These are phyloP conservation scores for Sialia sialis DNA, from an alignment of 2,113 vertebrate species.

Conservation along the genomic window DNA sequence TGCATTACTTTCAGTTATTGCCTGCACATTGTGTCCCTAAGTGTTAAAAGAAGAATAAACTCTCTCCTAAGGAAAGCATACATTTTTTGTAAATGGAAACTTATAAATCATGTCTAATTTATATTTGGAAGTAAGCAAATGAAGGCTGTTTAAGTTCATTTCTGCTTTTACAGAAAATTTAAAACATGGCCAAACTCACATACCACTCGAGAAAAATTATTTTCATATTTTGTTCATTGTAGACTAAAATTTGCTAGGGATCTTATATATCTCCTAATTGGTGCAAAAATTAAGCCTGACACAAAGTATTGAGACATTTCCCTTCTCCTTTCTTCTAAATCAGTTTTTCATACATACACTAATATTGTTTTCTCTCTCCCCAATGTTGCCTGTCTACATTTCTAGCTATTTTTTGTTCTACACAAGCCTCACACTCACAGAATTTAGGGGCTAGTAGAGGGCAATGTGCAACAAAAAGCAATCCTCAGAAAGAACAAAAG, in stretches of 20 bases:
- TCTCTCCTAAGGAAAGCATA: background rate
- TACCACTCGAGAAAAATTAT: background rate
- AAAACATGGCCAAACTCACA: constrained; percentile 32
- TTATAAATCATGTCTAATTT: constrained; percentile 29
- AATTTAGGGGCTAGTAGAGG: background rate
- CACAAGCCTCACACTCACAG: background rate
- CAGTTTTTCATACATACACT: background rate
- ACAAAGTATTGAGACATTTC: background rate
- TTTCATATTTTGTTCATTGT: background rate
- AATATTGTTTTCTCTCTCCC: background rate
- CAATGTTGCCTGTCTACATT: background rate
- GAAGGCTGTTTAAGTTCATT: constrained; percentile 1
- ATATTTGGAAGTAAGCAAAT: constrained; percentile 28
- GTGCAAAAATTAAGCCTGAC: background rate
- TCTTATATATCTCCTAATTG: background rate
- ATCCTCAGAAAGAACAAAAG: background rate
- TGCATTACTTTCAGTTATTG: background rate
- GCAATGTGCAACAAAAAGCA: background rate
- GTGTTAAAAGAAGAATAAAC: background rate
- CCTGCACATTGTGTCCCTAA: background rate
- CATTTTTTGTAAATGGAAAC: background rate
- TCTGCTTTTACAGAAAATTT: constrained; percentile 30
- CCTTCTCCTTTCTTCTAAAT: background rate
- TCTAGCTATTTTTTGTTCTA: constrained; percentile 4
- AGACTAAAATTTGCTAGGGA: background rate